phyloP scores from a whole-genome alignment of 2,113 vertebrate species.

The Zosterops pallidus region DNA sequence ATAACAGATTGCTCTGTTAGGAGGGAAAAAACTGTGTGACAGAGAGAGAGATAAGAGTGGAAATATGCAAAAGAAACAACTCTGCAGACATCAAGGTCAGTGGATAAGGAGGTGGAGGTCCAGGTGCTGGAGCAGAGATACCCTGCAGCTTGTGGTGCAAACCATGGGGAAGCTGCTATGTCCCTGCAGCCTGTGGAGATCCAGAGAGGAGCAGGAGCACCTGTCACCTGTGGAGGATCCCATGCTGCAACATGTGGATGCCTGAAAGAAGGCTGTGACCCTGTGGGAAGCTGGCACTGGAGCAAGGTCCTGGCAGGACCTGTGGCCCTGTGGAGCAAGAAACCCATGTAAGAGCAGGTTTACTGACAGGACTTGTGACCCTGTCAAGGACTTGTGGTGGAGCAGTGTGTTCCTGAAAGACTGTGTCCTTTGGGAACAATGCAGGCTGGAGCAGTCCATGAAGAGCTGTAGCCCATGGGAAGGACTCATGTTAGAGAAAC shows the following conservation, averaged over 20 bases:
- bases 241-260: not conserved
- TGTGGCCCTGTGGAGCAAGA: not conserved
- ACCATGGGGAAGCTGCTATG: not conserved
- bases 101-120: not conserved
- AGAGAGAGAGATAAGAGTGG: not conserved
- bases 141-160: not conserved
- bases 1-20: not conserved
- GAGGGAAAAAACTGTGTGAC: accelerated
- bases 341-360: accelerated
- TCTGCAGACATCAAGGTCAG: not conserved
- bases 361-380: not conserved
- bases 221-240: not conserved
- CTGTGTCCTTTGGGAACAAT: not conserved
- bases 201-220: not conserved
- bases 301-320: not conserved
- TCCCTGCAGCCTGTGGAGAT: not conserved
- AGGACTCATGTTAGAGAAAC: not conserved
- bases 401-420: not conserved
- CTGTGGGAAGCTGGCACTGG: not conserved
- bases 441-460: not conserved
- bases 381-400: accelerated
- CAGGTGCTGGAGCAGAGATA: not conserved
- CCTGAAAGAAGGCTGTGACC: not conserved
- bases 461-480: no score
- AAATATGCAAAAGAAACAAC: not conserved